phyloP scores from a whole-genome alignment of 2,113 vertebrate genomes.

The Lophochroa leadbeateri region DNA sequence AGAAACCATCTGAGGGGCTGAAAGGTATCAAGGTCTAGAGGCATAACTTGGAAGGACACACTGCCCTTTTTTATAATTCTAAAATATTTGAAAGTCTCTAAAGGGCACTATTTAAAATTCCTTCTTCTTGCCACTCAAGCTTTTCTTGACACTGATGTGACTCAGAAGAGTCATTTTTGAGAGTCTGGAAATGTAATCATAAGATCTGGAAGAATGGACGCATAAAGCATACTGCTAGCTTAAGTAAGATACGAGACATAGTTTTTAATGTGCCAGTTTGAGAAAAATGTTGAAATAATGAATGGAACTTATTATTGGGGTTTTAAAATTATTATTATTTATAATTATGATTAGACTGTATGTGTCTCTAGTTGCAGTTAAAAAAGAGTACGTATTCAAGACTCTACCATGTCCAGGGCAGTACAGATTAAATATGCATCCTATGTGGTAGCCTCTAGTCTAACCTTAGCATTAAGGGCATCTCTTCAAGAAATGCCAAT shows the following conservation, averaged over 20 bases:
- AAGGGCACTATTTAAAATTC: background rate
- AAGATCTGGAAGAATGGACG: background rate
- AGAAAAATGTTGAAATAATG: background rate
- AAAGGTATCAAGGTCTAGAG: background rate
- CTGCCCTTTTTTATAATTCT: background rate
- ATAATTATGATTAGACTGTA: background rate
- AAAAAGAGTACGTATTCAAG: background rate
- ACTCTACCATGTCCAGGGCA: background rate
- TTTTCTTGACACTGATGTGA: background rate
- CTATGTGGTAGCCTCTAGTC: background rate
- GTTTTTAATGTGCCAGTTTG: background rate
- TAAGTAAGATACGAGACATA: background rate
- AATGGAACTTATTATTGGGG: background rate
- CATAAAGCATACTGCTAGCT: background rate
- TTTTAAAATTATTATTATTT: background rate
- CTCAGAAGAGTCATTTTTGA: background rate
- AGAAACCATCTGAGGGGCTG: background rate
- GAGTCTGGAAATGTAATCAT: slow-evolving; percentile 12
- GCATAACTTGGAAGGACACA: background rate
- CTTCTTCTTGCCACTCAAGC: background rate
- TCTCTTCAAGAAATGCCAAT: background rate
- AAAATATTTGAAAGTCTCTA: background rate
- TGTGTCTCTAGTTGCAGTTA: background rate
- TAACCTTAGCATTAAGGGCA: background rate
- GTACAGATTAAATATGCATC: background rate